Evolutionary conservation across 1,140 invertebrate genomes (phyloP), one percentile per base, ranked within the genome.

Genomic region (Frieseomelitta varia): DNA sequence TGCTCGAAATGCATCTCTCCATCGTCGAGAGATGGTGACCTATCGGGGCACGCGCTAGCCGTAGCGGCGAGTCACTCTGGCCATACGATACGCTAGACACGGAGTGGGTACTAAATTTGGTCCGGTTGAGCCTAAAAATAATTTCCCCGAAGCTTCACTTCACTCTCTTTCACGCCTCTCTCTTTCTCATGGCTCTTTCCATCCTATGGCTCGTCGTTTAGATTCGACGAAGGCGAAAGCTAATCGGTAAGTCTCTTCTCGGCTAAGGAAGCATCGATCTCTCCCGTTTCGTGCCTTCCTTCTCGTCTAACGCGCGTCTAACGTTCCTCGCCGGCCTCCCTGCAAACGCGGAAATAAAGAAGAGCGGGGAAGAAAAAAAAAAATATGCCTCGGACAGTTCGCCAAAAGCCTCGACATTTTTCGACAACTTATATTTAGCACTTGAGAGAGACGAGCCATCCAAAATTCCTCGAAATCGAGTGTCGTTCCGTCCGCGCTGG

Each of bases 31-130:
- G 79, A 85, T 76, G 68, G 24, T 86, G 77, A 67, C 85, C 81
- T 61, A 75, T 91, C 87, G 85, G 81, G 81, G 34, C 34, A 47
- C 79, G 67, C 55, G 24, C 56, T 85, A 85, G 73, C 80, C 71
- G 76, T 81, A 84, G 79, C 27, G 61, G 15, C 85, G 86, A 81
- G 85, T 82, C 72, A 72, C 77, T 86, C 76, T 86, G 81, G 93
- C 93, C 76, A 94, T 92, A 92, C 91, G 93, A 94, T 94, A 94
- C 92, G 88, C 90, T 89, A 88, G 86, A 86, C 86, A 89, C 92
- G 79, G 47, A 68, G 90, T 84, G 86, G 92, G 91, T 89, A 94
- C 93, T 94, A 94, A 94, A 94, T 94, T 94, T 94, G 93, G 93
- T 93, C 90, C 78, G 93, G 89, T 91, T 88, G 85, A 80, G 85